Evolutionary conservation across 2,113 vertebrate genomes (phyloP).

Genomic region (Vulpes ferrilata): DNA sequence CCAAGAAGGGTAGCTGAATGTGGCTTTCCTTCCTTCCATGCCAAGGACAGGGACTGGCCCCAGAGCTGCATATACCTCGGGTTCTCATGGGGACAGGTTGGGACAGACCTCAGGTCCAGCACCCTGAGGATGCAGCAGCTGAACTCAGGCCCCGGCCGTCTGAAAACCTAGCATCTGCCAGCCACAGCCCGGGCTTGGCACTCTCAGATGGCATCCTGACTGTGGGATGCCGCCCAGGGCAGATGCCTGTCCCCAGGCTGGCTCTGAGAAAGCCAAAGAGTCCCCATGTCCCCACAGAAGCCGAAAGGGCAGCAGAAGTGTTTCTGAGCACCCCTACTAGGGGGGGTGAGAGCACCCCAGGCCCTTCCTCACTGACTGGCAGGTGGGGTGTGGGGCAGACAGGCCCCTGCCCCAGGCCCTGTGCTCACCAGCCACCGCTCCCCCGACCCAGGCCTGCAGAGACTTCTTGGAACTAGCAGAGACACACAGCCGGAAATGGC

Average conservation of each 20-base stretch:
- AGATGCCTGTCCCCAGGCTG: neutral
- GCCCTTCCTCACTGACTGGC: neutral
- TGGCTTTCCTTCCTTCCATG: fast-evolving
- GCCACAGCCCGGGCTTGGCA: fast-evolving
- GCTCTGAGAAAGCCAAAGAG: neutral
- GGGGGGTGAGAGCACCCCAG: fast-evolving
- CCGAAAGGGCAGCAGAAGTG: neutral
- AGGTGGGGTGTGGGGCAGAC: neutral
- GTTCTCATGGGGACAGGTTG: neutral
- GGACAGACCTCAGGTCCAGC: neutral
- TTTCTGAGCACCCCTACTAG: neutral
- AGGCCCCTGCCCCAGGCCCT: neutral
- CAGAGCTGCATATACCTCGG: neutral
- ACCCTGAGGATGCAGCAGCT: neutral
- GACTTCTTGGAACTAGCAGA: slow-evolving; percentile 98
- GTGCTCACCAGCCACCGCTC: neutral
- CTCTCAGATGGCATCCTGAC: neutral
- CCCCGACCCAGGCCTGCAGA: slow-evolving; percentile 92
- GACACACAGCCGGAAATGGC: slow-evolving; percentile 96
- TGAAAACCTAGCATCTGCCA: neutral
- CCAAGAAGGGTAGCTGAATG: neutral
- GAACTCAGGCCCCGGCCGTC: neutral
- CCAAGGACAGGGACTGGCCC: neutral
- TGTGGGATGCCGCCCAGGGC: neutral
- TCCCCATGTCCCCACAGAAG: fast-evolving